phyloP scores from a whole-genome alignment of 2,797 vertebrate species.

The Paramormyrops hopkinsi region DNA sequence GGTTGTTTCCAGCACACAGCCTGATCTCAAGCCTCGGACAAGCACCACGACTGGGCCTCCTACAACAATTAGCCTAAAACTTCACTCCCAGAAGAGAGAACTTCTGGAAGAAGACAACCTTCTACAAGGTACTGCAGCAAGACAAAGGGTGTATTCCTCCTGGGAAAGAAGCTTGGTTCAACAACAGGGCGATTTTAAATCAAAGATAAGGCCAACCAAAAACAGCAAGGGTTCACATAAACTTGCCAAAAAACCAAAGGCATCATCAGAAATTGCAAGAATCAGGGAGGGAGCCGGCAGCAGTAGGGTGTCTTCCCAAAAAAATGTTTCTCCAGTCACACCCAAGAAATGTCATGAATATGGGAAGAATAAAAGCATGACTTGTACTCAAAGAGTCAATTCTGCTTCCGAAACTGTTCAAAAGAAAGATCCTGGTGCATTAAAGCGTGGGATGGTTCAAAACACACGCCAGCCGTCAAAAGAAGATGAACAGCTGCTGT shows the following conservation, averaged over 20 bases:
- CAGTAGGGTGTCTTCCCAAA: neutral
- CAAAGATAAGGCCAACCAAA: neutral
- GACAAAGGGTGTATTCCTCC: neutral
- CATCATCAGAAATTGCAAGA: neutral
- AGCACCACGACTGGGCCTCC: neutral
- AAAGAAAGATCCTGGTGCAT: neutral
- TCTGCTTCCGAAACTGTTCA: neutral
- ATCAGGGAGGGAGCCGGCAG: neutral
- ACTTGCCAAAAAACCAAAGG: neutral
- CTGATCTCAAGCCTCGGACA: neutral
- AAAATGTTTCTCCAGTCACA: neutral
- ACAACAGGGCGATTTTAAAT: neutral
- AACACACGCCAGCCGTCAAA: neutral
- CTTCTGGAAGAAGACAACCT: neutral
- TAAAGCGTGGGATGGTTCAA: neutral
- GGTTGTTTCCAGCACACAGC: neutral
- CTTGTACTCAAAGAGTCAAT: neutral
- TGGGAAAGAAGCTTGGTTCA: neutral
- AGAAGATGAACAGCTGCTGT: neutral
- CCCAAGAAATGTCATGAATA: neutral
- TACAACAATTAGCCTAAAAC: constrained; percentile 1
- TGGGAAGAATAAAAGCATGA: neutral
- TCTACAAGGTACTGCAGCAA: neutral
- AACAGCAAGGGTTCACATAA: neutral
- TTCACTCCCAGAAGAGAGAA: neutral